Evolutionary conservation across 2,888 invertebrate species (phyloP).

Genomic region (Dicycla oo): DNA sequence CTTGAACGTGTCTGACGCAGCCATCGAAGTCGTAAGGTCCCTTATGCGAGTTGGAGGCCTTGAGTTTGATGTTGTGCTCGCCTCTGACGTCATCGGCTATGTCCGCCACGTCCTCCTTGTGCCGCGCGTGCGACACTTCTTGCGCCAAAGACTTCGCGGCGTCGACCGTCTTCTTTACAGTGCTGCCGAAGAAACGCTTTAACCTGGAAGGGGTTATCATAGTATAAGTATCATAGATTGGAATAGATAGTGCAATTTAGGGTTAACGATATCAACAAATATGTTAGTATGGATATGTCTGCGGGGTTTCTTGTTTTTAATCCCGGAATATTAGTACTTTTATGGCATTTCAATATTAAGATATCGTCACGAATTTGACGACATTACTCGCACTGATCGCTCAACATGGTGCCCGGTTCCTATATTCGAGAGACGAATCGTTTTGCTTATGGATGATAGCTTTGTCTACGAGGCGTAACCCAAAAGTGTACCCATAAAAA

Average conservation of each 20-base stretch:
- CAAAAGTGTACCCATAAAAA: too few species aligned
- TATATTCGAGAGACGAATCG: too few species aligned
- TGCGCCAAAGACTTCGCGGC: conserved; percentile 97
- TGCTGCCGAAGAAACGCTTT: conserved; percentile 96
- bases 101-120: conserved; percentile 96
- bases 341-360: background rate
- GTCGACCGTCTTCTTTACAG: conserved; percentile 97
- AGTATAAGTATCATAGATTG: background rate
- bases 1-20: conserved; percentile 96
- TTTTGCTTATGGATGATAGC: too few species aligned
- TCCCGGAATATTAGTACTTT: background rate
- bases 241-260: background rate
- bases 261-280: background rate
- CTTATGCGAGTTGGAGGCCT: conserved; percentile 98
- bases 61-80: conserved; percentile 96
- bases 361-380: background rate
- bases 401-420: background rate
- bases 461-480: too few species aligned
- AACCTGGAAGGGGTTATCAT: conserved; percentile 82
- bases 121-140: conserved; percentile 96
- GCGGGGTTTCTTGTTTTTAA: background rate
- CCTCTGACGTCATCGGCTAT: conserved; percentile 95
- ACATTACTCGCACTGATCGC: background rate
- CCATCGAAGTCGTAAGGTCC: conserved; percentile 99
- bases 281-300: background rate